phyloP scores from a whole-genome alignment of 2,113 vertebrate genomes.

The Lepisosteus oculatus region DNA sequence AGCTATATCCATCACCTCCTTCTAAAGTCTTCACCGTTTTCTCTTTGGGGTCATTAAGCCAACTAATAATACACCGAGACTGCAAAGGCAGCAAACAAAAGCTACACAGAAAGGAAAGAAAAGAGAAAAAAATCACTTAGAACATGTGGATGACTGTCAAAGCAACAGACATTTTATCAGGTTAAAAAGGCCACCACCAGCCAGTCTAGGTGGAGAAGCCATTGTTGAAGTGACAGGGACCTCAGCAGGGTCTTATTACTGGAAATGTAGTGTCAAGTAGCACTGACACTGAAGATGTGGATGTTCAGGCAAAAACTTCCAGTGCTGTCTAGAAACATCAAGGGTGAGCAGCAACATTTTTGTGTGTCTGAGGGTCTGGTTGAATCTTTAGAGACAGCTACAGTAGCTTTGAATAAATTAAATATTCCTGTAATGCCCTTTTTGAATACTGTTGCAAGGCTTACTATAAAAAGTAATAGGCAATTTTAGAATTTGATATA shows the following conservation, averaged over 20 bases:
- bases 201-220: neutral
- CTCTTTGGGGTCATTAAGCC: neutral
- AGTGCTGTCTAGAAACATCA: neutral
- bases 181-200: neutral
- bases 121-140: neutral
- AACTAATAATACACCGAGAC: neutral
- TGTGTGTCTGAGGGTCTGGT: no score
- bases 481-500: no score
- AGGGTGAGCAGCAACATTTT: neutral
- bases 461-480: no score
- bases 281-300: neutral
- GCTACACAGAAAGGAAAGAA: no score
- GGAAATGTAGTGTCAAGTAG: neutral
- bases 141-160: neutral
- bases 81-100: no score
- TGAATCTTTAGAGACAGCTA: no score
- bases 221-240: neutral
- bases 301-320: neutral
- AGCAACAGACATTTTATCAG: neutral
- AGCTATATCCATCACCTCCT: no score
- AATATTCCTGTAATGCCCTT: no score
- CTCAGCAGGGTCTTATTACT: neutral
- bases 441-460: no score
- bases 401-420: no score
- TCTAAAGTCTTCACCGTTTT: no score